A percentile compares a stretch with the other conserved stretches of the same genome.
Conservation (phyloP, 2,797 vertebrate species). For the Cossypha heuglini region DNA sequence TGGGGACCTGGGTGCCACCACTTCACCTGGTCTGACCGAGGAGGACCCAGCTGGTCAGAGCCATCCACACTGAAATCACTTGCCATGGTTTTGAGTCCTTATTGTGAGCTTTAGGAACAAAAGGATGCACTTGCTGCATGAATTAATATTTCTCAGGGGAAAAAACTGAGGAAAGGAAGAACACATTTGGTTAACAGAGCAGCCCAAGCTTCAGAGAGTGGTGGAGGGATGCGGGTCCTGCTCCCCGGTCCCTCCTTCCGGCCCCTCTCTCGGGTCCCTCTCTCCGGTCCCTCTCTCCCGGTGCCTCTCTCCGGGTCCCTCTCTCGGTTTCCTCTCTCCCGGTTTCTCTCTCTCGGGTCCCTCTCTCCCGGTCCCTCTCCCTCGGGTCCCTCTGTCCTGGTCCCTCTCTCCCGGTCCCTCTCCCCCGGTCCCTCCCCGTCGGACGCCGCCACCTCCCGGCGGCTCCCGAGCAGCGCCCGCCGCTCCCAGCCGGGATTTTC, state of each 20-base stretch:
- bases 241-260: no score
- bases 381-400: no score
- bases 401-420: no score
- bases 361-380: no score
- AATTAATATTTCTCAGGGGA: neutral
- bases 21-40: neutral
- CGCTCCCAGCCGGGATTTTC: neutral
- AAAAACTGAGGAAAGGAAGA: neutral
- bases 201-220: neutral
- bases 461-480: neutral
- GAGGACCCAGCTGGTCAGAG: neutral
- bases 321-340: neutral
- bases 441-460: constrained; percentile 48
- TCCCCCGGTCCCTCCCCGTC: neutral
- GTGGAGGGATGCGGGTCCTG: neutral
- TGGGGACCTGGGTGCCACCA: neutral
- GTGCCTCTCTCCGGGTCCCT: no score
- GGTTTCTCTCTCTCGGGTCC: no score
- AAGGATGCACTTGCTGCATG: neutral
- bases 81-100: neutral
- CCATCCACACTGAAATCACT: neutral
- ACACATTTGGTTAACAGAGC: neutral
- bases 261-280: no score
- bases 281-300: no score
- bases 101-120: neutral